Base-by-base conservation (phyloP, 2,888 invertebrate genomes). In the Macaria liturata region DNA sequence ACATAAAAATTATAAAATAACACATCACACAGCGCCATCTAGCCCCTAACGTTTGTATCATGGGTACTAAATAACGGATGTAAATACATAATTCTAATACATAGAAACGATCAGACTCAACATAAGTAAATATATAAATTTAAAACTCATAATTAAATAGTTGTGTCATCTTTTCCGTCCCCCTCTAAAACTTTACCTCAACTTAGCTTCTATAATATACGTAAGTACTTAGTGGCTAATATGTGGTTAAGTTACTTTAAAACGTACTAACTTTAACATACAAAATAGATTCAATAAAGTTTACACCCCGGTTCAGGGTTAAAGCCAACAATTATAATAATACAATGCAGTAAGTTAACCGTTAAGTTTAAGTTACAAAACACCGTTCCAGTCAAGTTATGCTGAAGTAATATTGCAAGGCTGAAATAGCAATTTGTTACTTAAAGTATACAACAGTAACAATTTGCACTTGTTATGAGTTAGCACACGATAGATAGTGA, bases 291-390 rank as follows among this genome's bases (percentile, higher is more conserved):
- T 43, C 43, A 31, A 5, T 37, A 44, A 51, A 42, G 42, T 42
- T 44, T 20, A 40, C 5, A 49, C 3, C 6, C 46, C 54, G 54
- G 59, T 59, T 59, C 59, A 59, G 47, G 59, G 59, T 40, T 47
- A 47, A 43, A 37, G 3, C 43, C 40, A 32, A 20, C 47, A 54
- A 59, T 54, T 59, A 57, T 45, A 46, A 59, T 34, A 46, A 55
- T 56, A 60, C 60, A 49, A 55, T 32, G 45, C 54, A 49, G 49
- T 60, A 46, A 53, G 56, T 60, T 60, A 57, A 54, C 56, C 47
- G 60, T 60, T 60, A 56, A 53, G 30, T 55, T 52, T 6, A 54
- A 54, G 46, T 61, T 60, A 55, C 59, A 48, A 60, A 52, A 60
- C 34, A 9, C 42, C 47, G 54, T 43, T 49, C 40, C 34, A 59